Evolutionary conservation across 2,797 vertebrate genomes (phyloP).

Genomic region (Centroberyx gerrardi): DNA sequence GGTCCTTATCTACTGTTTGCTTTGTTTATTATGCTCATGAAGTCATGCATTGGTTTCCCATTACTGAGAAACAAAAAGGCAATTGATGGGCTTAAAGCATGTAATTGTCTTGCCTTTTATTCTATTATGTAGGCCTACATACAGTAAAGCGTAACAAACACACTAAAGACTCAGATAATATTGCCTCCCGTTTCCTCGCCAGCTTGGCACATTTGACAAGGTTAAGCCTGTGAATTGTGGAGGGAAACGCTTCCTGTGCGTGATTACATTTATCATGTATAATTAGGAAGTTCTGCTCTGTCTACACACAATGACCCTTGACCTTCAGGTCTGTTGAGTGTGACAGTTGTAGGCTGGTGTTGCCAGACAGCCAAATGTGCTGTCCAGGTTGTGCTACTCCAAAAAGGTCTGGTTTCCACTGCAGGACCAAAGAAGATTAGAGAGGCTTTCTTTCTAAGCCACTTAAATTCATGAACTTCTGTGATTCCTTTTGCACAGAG

Average conservation of each 20-base stretch:
- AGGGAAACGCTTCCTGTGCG: constrained; percentile 77
- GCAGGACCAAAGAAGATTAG: constrained; percentile 25
- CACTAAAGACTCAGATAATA: constrained; percentile 1
- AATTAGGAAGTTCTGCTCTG: constrained; percentile 83
- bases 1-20: constrained; percentile 4
- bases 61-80: too few species aligned
- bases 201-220: constrained; percentile 70
- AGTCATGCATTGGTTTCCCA: neutral
- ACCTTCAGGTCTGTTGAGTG: constrained; percentile 61
- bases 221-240: constrained; percentile 80
- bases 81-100: neutral
- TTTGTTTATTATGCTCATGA: neutral
- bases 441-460: constrained; percentile 19
- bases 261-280: constrained; percentile 84
- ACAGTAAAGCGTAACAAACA: neutral
- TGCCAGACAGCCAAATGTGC: constrained; percentile 71
- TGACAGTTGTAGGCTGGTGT: constrained; percentile 72
- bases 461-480: constrained; percentile 28
- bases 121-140: neutral
- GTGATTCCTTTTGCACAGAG: neutral
- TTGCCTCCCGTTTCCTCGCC: constrained; percentile 26
- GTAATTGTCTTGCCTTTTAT: neutral
- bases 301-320: constrained; percentile 75
- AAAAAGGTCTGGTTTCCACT: constrained; percentile 59
- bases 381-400: constrained; percentile 54